Conservation (phyloP, 2,888 invertebrate species). For the Sinhomidia bicolor region DNA sequence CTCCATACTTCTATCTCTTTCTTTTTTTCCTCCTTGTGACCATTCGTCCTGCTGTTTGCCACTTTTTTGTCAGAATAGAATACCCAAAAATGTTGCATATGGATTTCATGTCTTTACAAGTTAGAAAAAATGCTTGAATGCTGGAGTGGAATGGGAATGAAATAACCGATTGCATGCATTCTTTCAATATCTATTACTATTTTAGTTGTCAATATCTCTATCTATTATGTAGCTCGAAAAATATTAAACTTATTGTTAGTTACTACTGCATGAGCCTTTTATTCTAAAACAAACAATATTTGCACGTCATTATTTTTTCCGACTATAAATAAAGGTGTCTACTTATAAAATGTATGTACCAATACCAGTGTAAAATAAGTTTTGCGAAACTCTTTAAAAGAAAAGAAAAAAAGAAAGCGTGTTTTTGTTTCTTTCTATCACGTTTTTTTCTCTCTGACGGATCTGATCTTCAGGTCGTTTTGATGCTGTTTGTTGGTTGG, state of each 20-base stretch:
- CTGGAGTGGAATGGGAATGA: background rate
- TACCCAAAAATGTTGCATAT: background rate
- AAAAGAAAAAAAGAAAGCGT: background rate
- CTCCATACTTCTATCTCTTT: background rate
- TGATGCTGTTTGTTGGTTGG: background rate
- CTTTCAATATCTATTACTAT: slow-evolving; percentile 7
- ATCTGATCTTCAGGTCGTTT: background rate
- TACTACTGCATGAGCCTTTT: slow-evolving; percentile 10
- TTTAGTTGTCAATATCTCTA: background rate
- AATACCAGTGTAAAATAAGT: background rate
- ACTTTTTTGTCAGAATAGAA: background rate
- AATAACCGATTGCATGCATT: slow-evolving; percentile 24
- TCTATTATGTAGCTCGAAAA: background rate
- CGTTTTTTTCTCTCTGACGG: background rate
- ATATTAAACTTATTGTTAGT: background rate
- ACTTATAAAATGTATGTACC: too few species aligned
- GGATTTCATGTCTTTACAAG: background rate
- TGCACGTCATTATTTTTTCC: too few species aligned
- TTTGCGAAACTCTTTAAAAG: background rate
- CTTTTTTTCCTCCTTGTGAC: background rate
- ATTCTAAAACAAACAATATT: too few species aligned
- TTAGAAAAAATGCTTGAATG: background rate
- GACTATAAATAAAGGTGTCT: too few species aligned
- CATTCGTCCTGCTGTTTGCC: background rate
- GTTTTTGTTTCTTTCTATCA: background rate